These are phyloP conservation scores for Spinus pinus DNA, from an alignment of 2,797 vertebrate genomes.

Conservation along the genomic window DNA sequence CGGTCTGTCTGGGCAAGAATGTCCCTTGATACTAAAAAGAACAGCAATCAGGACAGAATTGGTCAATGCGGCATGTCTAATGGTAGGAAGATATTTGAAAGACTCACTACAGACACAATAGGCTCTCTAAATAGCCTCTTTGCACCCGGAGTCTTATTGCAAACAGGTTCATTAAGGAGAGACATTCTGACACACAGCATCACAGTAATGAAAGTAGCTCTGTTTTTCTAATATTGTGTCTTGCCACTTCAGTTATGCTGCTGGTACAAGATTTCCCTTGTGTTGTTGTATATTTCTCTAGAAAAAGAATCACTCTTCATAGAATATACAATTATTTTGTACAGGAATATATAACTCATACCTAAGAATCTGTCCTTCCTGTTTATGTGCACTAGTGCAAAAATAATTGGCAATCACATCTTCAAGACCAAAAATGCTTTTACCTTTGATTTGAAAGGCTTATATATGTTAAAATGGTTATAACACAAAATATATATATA, in stretches of 20 bases:
- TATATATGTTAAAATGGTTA: constrained; percentile 45
- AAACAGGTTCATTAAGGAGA: constrained; percentile 86
- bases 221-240: constrained; percentile 85
- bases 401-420: constrained; percentile 81
- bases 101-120: constrained; percentile 84
- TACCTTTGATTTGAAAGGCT: constrained; percentile 70
- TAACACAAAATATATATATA: background rate
- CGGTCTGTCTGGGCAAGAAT: constrained; percentile 81
- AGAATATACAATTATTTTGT: constrained; percentile 87
- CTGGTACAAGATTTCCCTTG: constrained; percentile 83
- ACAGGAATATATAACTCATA: constrained; percentile 80
- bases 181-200: constrained; percentile 85
- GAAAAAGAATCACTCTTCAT: constrained; percentile 84
- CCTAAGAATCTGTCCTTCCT: constrained; percentile 76
- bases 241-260: constrained; percentile 85
- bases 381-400: constrained; percentile 79
- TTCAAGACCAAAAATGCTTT: constrained; percentile 71
- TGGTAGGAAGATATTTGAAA: constrained; percentile 85
- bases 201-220: constrained; percentile 85
- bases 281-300: constrained; percentile 83
- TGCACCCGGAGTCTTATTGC: constrained; percentile 85
- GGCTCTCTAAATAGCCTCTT: constrained; percentile 86
- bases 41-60: constrained; percentile 86
- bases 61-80: constrained; percentile 87
- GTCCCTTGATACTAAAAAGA: constrained; percentile 82